Percentiles rank a stretch among this genome's conserved stretches.
phyloP scores from a whole-genome alignment of 2,797 vertebrate genomes.

The Ispidina picta region DNA sequence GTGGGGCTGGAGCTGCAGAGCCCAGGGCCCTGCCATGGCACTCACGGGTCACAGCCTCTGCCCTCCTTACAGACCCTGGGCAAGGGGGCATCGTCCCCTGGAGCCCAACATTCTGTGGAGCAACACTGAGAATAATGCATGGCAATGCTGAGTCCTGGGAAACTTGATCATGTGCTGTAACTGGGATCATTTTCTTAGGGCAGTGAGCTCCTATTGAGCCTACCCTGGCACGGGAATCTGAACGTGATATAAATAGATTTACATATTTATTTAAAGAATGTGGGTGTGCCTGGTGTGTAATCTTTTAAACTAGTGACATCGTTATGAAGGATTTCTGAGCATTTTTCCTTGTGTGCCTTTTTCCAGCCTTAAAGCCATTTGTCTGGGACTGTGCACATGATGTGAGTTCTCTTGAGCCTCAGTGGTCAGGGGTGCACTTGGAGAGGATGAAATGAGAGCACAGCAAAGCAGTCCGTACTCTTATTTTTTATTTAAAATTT shows the following conservation, averaged over 20 bases:
- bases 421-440: background rate
- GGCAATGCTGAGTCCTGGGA: background rate
- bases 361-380: background rate
- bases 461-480: background rate
- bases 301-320: background rate
- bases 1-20: background rate
- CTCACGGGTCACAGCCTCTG: background rate
- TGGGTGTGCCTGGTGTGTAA: background rate
- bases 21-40: background rate
- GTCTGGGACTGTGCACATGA: background rate
- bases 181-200: background rate
- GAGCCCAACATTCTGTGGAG: background rate
- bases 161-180: background rate
- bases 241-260: background rate
- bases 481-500: slow-evolving; percentile 25
- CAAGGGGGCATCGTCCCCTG: background rate
- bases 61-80: background rate
- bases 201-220: background rate
- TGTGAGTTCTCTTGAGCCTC: background rate
- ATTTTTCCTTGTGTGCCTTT: background rate
- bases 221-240: background rate
- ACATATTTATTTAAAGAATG: background rate
- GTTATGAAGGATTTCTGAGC: background rate
- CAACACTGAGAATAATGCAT: background rate
- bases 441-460: background rate